phyloP scores from a whole-genome alignment of 2,113 vertebrate genomes.

The Macrotus californicus region DNA sequence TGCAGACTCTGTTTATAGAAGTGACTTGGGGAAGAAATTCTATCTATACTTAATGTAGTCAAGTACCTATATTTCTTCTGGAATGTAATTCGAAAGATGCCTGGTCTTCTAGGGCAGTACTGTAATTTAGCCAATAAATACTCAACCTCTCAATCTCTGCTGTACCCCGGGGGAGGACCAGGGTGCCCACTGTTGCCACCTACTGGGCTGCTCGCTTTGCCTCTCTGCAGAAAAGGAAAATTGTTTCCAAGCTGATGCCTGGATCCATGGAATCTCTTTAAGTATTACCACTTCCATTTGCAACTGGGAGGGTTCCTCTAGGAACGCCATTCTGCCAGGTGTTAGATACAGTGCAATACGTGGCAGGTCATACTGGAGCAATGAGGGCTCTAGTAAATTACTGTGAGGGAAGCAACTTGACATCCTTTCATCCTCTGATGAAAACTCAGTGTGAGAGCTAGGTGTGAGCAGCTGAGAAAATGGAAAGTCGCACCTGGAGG shows the following conservation, averaged over 20 bases:
- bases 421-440: slow-evolving; percentile 60
- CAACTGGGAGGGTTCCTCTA: slow-evolving; percentile 11
- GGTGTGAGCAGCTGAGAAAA: slow-evolving; percentile 61
- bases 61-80: neutral
- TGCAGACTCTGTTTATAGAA: neutral
- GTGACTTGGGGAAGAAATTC: neutral
- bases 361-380: neutral
- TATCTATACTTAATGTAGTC: neutral
- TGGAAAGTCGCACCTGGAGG: slow-evolving; percentile 39
- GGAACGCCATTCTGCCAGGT: slow-evolving; percentile 25
- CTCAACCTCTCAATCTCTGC: neutral
- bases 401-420: slow-evolving; percentile 71
- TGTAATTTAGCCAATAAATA: neutral
- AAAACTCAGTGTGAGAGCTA: slow-evolving; percentile 65
- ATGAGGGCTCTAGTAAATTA: slow-evolving; percentile 57
- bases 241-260: neutral
- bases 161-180: neutral
- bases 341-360: slow-evolving; percentile 59
- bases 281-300: slow-evolving; percentile 43
- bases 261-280: neutral
- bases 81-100: neutral
- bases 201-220: neutral
- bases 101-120: neutral
- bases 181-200: neutral
- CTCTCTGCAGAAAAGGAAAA: neutral